Base-by-base conservation (phyloP, 2,797 vertebrate species). In the Silurus aristotelis region DNA sequence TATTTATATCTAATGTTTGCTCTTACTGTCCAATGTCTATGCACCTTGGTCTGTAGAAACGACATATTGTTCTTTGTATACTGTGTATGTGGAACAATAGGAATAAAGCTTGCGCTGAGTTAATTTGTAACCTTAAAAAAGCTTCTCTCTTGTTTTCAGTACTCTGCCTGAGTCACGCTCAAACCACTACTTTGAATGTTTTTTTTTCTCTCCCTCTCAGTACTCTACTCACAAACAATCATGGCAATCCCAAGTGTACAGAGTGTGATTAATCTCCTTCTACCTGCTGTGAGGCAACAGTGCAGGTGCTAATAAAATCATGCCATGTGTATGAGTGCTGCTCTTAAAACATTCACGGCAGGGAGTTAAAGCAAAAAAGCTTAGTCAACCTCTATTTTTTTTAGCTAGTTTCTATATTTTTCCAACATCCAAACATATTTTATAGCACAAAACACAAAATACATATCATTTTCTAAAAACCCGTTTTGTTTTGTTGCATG, bases 281-380 rank as follows among this genome's bases (percentile, higher is more conserved):
- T 68, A 67, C 85, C 68, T 84, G 85, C 82, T 84, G 85, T 83
- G 82, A 60, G 63, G 75, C 64, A 84, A 83, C 67, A 83, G 82
- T 80, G 25, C 85, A 83, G 27, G 66, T 83, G 20, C 75, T 63
- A 72, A 87, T 87, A 87, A 64, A 83, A 82, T 83, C 82, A 83
- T 25, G 56, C 56, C 72, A 77, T 5, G 52, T 19, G 48, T 43
- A 70, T 84, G 43, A 84, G 64, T 58, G 48, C 63, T 64, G 31
- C 43, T 58, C 73, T 64, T 25, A 64, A 64, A 25, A 64, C n/a
- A 25, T 64, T 25, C 12, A 64, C 63, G n/a, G n/a, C 13, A 3
- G 10, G 4, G n/a, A 64, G n/a, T 64, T n/a, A 64, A 15, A 58
- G 73, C 63, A 46, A 52, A 56, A 20, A 2, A 6, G 38, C 46